These are phyloP conservation scores for Nesogale talazaci DNA, from an alignment of 2,113 vertebrate genomes.

Conservation along the genomic window DNA sequence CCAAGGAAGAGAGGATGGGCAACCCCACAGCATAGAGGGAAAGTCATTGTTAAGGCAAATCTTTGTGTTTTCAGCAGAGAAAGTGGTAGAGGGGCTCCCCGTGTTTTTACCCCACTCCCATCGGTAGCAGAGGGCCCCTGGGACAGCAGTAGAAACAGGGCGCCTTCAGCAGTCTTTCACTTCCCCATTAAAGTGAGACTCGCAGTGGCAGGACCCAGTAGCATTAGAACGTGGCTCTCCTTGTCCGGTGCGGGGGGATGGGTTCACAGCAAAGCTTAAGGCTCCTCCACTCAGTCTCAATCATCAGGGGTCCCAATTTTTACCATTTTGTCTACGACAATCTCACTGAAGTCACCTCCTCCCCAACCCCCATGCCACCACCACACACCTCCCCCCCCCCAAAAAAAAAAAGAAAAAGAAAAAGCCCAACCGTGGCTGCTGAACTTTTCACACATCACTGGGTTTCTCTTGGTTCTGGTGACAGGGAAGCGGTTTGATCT, in stretches of 20 bases:
- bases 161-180: not conserved
- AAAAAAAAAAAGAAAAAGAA: no score
- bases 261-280: not conserved
- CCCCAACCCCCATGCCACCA: not conserved
- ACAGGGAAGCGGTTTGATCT: conserved; percentile 78
- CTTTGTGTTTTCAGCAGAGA: not conserved
- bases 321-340: conserved; percentile 60
- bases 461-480: conserved; percentile 78
- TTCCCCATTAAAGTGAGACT: conserved; percentile 39
- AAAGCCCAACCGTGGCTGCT: conserved; percentile 42
- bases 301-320: conserved; percentile 45
- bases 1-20: not conserved
- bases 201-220: not conserved
- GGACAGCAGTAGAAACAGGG: not conserved
- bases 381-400: no score
- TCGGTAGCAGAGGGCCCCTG: conserved; percentile 1
- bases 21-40: conserved; percentile 1
- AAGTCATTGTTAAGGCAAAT: conserved; percentile 27
- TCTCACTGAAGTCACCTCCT: conserved; percentile 32
- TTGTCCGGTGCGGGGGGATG: not conserved
- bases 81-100: not conserved
- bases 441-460: conserved; percentile 79
- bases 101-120: not conserved
- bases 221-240: not conserved
- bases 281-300: conserved; percentile 36